Conservation (phyloP, 2,888 invertebrate genomes). For the Drosophila nigricruria region DNA sequence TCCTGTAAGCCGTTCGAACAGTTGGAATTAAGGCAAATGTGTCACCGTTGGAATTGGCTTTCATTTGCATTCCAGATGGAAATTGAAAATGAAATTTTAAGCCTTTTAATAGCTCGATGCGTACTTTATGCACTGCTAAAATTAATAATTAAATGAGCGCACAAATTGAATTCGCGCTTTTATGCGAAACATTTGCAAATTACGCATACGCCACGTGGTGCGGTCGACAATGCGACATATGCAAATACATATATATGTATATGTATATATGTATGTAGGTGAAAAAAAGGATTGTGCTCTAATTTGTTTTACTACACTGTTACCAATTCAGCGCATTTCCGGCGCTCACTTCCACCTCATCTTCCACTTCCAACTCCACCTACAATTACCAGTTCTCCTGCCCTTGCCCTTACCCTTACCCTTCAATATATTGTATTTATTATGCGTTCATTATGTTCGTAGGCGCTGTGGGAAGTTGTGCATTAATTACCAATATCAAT, state of each 20-base stretch:
- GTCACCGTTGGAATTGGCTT: constrained; percentile 42
- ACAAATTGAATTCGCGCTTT: constrained; percentile 63
- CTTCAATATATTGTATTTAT: constrained; percentile 2
- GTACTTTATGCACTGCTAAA: constrained; percentile 28
- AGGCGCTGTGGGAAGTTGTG: constrained; percentile 25
- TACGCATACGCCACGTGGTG: constrained; percentile 66
- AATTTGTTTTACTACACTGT: constrained; percentile 29
- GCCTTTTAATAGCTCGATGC: constrained; percentile 49
- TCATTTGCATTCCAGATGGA: constrained; percentile 39
- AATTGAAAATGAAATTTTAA: constrained; percentile 62
- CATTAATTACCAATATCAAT: constrained; percentile 70
- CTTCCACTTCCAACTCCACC: constrained; percentile 1
- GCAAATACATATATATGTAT: not conserved
- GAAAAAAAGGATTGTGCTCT: constrained; percentile 17
- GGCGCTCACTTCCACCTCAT: constrained; percentile 1
- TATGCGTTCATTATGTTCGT: constrained; percentile 10
- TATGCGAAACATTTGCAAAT: constrained; percentile 43
- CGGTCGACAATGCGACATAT: constrained; percentile 25
- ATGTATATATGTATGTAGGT: too few species aligned
- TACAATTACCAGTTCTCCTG: not conserved
- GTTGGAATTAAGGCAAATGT: constrained; percentile 52
- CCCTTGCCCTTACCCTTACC: not conserved
- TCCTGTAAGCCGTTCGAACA: constrained; percentile 22
- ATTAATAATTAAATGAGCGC: constrained; percentile 67
- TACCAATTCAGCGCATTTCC: constrained; percentile 38